Evolutionary conservation across 2,888 invertebrate genomes (phyloP).

Genomic region (Hirtodrosophila histrioides): DNA sequence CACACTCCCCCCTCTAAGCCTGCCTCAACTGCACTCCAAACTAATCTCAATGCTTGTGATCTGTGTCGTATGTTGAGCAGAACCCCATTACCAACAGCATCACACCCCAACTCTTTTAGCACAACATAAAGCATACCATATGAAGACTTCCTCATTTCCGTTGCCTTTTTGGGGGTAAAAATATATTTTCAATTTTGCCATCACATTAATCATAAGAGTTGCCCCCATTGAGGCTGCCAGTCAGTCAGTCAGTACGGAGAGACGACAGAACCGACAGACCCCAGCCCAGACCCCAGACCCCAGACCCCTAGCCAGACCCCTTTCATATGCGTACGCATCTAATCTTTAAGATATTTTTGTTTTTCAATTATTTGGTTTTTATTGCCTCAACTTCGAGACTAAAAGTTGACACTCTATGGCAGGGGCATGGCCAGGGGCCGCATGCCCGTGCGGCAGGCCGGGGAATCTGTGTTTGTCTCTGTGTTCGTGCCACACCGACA

Average conservation of each 20-base stretch:
- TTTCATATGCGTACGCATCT: slow-evolving; percentile 62
- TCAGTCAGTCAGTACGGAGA: slow-evolving; percentile 8
- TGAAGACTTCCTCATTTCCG: slow-evolving; percentile 76
- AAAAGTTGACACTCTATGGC: slow-evolving; percentile 71
- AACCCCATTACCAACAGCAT: slow-evolving; percentile 39
- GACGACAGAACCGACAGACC: slow-evolving; percentile 3
- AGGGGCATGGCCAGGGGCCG: slow-evolving; percentile 1
- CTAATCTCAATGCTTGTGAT: slow-evolving; percentile 65
- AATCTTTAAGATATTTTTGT: slow-evolving; percentile 73
- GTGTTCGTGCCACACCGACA: slow-evolving; percentile 72
- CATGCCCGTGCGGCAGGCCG: background rate
- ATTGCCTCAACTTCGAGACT: slow-evolving; percentile 74
- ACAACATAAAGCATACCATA: slow-evolving; percentile 73
- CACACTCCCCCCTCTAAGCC: slow-evolving; percentile 45
- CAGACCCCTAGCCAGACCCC: slow-evolving; percentile 55
- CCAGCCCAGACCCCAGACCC: slow-evolving; percentile 36
- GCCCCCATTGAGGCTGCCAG: slow-evolving; percentile 59
- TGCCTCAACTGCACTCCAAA: slow-evolving; percentile 35
- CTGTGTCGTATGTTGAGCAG: slow-evolving; percentile 62
- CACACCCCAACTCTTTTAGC: slow-evolving; percentile 73
- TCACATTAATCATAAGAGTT: slow-evolving; percentile 73
- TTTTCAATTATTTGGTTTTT: slow-evolving; percentile 74
- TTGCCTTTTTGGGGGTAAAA: slow-evolving; percentile 42
- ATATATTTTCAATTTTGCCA: slow-evolving; percentile 75
- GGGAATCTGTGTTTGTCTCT: slow-evolving; percentile 19